Base-by-base conservation (phyloP, 2,888 invertebrate genomes). In the Mesochorus sp. region DNA sequence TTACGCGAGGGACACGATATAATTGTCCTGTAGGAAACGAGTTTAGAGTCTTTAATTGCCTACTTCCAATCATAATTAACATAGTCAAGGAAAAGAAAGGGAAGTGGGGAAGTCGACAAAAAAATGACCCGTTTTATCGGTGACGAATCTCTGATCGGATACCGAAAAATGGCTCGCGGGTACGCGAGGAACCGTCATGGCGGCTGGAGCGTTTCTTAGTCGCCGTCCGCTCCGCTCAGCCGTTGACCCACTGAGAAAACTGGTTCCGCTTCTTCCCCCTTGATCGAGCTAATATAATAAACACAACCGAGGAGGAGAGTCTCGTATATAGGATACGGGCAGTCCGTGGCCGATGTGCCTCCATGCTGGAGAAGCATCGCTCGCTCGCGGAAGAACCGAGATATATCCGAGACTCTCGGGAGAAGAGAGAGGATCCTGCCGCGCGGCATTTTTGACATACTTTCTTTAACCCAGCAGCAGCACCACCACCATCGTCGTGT, bases 181-280 rank as follows among this genome's bases (percentile, higher is more conserved):
- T 51, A 42, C 8, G 37, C 17, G 61, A 71, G 51, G 24, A 31
- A 37, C 34, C 17, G 75, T 71, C 70, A 57, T 71, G 61, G 70
- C 53, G 39, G 66, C 55, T 31, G 39, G 5, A 31, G 62, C 55
- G 53, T 51, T 42, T 70, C 53, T 77, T 57, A 47, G 55, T 31
- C 42, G 51, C 31, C 26, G 51, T 42, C 51, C 62, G 64, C 75
- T 74, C 80, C n/a, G n/a, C n/a, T 55, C 66, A 81, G 87, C 88
- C 87, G 88, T 88, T 91, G 91, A 91, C 91, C 91, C 89, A 91
- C 90, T 91, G 85, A 82, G 73, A 84, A 76, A 90, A 90, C 89
- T 88, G 89, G 90, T 90, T 90, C 87, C 88, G 86, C 88, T 90
- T 89, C 88, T 71, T 71, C 61, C 62, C 87, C 88, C 88, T 88